A percentile compares a stretch with the other conserved stretches of the same genome.
Conservation (phyloP, 2,888 invertebrate species). For the Stictocephala bisonia region DNA sequence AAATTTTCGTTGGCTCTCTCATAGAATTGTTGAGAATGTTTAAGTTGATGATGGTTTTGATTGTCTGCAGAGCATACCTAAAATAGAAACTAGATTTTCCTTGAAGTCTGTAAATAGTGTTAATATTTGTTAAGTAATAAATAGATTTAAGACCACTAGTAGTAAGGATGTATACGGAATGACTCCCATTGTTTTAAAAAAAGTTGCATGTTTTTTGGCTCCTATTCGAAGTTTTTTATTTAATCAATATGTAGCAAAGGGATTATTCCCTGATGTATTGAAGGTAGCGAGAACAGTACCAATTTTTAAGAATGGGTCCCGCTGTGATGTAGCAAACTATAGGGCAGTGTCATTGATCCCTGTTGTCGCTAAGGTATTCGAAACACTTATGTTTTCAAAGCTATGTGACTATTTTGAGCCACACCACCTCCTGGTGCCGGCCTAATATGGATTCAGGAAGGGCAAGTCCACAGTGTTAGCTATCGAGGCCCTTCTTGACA, state of each 20-base stretch:
- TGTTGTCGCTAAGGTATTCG: neutral
- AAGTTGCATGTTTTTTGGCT: neutral
- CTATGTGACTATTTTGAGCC: neutral
- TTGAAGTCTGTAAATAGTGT: too few species aligned
- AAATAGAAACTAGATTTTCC: too few species aligned
- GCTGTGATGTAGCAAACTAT: neutral
- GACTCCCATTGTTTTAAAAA: neutral
- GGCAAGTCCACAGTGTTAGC: neutral
- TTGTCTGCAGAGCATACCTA: too few species aligned
- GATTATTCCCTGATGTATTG: slow-evolving; percentile 5
- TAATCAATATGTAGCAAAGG: neutral
- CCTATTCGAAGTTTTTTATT: neutral
- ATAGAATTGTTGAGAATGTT: too few species aligned
- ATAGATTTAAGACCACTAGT: neutral
- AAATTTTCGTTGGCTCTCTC: too few species aligned
- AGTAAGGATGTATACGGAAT: slow-evolving; percentile 8
- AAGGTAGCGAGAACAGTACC: slow-evolving; percentile 23
- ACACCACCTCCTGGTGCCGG: neutral
- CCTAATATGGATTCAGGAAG: slow-evolving; percentile 3
- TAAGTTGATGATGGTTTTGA: too few species aligned
- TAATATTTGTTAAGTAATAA: too few species aligned
- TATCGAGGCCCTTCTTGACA: neutral
- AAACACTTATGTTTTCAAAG: neutral
- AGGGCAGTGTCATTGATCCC: slow-evolving; percentile 15
- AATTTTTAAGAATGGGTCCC: neutral